Evolutionary conservation across 2,888 invertebrate genomes (phyloP), one percentile per base, ranked within the genome.

Genomic region (Agapostemon virescens): DNA sequence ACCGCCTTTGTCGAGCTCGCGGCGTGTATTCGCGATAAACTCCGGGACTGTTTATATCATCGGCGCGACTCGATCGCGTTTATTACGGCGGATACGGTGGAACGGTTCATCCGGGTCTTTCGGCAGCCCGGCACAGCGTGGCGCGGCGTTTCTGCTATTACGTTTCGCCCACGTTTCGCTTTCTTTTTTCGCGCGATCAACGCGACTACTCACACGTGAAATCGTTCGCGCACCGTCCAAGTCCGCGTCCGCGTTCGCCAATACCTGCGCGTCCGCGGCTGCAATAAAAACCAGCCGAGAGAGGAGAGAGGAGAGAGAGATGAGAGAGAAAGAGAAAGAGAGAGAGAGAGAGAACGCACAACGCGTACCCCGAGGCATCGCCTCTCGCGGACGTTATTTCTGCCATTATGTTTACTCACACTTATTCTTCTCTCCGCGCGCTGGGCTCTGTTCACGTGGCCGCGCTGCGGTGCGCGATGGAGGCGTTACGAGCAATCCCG

Each of bases 401-500:
- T 83, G 77, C 84, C 76, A 86, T 86, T 86, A 86, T 86, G 86
- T 86, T 86, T 86, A 83, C 86, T 81, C 81, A 80, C 86, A 78
- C 83, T 83, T 77, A 72, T 74, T 70, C 79, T 55, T 11, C n/a
- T 69, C 42, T 30, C 15, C 45, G 49, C 71, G 38, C 49, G 36
- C 52, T n/a, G 11, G 63, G 36, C 36, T 61, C 69, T 64, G 69
- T 79, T 80, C 86, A 78, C 83, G 79, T 81, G 81, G 74, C 76
- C 74, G 75, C 79, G 77, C 81, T 79, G 82, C 63, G 81, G 85
- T 61, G 85, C 81, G 82, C 63, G 81, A 86, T 61, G 85, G 45
- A 86, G 85, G 85, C 86, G 86, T 86, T 86, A 86, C 86, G 86
- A 84, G 79, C 85, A 86, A 86, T 86, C 86, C 86, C 86, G 86